These are phyloP conservation scores for Timandra comae DNA, from an alignment of 2,888 invertebrate genomes.

Conservation along the genomic window DNA sequence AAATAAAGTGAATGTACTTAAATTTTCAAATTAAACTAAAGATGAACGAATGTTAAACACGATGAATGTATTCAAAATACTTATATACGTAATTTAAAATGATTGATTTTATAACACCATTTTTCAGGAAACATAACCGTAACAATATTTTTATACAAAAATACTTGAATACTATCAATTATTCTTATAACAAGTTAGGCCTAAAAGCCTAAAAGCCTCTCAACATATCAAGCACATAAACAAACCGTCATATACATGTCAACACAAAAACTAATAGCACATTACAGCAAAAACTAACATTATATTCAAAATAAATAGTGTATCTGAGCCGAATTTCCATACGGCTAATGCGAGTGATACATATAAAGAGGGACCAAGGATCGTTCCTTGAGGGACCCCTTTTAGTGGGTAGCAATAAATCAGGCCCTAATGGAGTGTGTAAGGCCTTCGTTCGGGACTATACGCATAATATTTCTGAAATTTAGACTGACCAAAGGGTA, in stretches of 20 bases:
- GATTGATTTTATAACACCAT: too few relatives aligned
- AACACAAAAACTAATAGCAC: slow-evolving; percentile 27
- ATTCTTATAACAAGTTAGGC: too few relatives aligned
- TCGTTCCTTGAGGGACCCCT: slow-evolving; percentile 63
- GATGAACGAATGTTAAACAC: too few relatives aligned
- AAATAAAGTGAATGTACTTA: too few relatives aligned
- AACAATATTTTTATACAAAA: too few relatives aligned
- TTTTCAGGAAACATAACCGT: too few relatives aligned
- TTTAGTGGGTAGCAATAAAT: slow-evolving; percentile 69
- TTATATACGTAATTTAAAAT: too few relatives aligned
- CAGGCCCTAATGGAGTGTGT: slow-evolving; percentile 68
- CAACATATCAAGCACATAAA: too few relatives aligned
- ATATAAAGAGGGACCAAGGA: slow-evolving; percentile 54
- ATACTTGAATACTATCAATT: too few relatives aligned
- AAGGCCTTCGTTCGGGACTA: slow-evolving; percentile 45
- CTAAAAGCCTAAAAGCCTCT: too few relatives aligned
- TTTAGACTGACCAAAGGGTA: slow-evolving; percentile 44
- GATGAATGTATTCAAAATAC: too few relatives aligned
- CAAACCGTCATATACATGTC: slow-evolving; percentile 11
- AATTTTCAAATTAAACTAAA: too few relatives aligned
- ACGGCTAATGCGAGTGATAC: slow-evolving; percentile 63
- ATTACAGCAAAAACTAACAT: slow-evolving; percentile 44
- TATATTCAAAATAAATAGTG: slow-evolving; percentile 40
- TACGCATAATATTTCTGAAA: slow-evolving; percentile 59
- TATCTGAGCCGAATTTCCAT: slow-evolving; percentile 47